phyloP scores from a whole-genome alignment of 2,888 invertebrate genomes.

The Heliconius sara region DNA sequence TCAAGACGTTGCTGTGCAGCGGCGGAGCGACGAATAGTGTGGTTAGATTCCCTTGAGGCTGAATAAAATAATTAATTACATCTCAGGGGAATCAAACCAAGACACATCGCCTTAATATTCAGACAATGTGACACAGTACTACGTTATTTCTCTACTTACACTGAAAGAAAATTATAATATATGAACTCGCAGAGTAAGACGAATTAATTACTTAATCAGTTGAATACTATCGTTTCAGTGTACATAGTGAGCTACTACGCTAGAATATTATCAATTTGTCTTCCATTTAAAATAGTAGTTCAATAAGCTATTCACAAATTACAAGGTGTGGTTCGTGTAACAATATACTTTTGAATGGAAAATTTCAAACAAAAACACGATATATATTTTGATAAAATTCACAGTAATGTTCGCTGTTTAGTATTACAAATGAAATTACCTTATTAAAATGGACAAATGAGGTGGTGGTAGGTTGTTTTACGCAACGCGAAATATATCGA shows the following conservation, averaged over 20 bases:
- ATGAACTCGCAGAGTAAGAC: too few relatives aligned
- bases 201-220: background rate
- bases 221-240: background rate
- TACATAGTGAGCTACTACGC: background rate
- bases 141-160: too few relatives aligned
- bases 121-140: too few relatives aligned
- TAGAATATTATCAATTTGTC: background rate
- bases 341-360: background rate
- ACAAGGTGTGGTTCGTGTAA: background rate
- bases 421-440: background rate
- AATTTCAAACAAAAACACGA: background rate
- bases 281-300: background rate
- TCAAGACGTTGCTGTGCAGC: too few relatives aligned
- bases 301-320: background rate
- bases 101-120: too few relatives aligned
- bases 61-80: too few relatives aligned
- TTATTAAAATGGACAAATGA: background rate
- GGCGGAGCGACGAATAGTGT: too few relatives aligned
- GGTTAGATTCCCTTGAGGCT: too few relatives aligned
- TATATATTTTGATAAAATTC: background rate
- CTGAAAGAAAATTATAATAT: too few relatives aligned
- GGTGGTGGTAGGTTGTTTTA: background rate
- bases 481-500: background rate
- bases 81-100: too few relatives aligned
- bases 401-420: background rate